These are phyloP conservation scores for Nannoperca obscura DNA, from an alignment of 2,797 vertebrate genomes.

Conservation along the genomic window DNA sequence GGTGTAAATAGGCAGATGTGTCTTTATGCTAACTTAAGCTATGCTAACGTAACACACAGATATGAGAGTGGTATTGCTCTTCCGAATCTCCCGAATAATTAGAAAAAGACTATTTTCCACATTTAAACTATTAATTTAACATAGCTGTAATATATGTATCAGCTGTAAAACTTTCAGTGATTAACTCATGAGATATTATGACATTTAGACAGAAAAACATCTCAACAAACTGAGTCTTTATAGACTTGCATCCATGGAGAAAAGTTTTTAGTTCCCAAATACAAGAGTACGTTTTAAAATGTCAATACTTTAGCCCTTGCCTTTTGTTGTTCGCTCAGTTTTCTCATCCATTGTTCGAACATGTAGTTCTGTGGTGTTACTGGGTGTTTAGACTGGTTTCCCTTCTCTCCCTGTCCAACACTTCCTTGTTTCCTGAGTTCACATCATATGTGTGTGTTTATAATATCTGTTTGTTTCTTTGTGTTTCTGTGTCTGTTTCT, in stretches of 20 bases:
- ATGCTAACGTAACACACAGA: background rate
- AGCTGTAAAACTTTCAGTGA: background rate
- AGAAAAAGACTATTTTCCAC: background rate
- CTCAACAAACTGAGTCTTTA: background rate
- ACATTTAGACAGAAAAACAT: background rate
- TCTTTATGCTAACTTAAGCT: slow-evolving; percentile 1
- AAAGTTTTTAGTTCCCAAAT: background rate
- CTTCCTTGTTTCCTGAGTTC: slow-evolving; percentile 30
- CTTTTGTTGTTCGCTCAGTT: background rate
- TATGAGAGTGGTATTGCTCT: background rate
- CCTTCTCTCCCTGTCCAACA: background rate
- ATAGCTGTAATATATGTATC: background rate
- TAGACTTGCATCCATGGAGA: background rate
- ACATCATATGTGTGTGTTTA: slow-evolving; percentile 4
- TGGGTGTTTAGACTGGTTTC: slow-evolving; percentile 8
- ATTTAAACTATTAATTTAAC: background rate
- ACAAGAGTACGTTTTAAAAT: background rate
- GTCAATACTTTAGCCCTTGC: background rate
- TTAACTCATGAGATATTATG: background rate
- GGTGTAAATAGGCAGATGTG: background rate
- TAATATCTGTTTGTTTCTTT: slow-evolving; percentile 18
- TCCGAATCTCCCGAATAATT: background rate
- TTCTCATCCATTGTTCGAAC: background rate
- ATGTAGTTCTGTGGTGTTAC: background rate
- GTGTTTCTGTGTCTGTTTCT: slow-evolving; percentile 41